phyloP scores from a whole-genome alignment of 2,888 invertebrate species.

The Monoplex corrugatus region DNA sequence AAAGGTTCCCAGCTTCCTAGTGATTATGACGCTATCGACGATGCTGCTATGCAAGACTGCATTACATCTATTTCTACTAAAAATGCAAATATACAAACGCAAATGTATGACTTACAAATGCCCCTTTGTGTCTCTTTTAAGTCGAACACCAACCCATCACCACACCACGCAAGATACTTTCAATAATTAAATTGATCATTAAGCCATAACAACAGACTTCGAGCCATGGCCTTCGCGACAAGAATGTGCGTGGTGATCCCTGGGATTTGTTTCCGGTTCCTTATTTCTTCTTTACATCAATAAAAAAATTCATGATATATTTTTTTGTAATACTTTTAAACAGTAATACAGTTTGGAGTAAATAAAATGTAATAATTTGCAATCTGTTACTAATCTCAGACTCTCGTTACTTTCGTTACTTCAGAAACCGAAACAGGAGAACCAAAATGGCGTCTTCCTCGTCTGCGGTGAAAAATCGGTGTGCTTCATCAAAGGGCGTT shows the following conservation, averaged over 20 bases:
- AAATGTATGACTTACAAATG: conserved; percentile 25
- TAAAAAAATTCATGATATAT: background rate
- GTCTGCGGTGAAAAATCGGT: background rate
- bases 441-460: conserved; percentile 63
- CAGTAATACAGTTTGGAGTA: background rate
- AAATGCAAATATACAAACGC: background rate
- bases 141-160: conserved; percentile 24
- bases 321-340: too few species aligned
- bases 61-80: background rate
- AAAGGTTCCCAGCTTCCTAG: conserved; percentile 8
- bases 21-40: conserved; percentile 42
- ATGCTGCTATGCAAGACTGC: background rate
- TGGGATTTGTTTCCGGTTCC: conserved; percentile 28
- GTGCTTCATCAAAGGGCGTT: conserved; percentile 57
- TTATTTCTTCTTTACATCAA: background rate
- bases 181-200: conserved; percentile 25
- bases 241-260: conserved; percentile 54
- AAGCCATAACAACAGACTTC: conserved; percentile 54
- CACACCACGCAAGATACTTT: background rate
- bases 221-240: conserved; percentile 61
- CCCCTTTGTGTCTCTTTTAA: background rate
- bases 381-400: background rate
- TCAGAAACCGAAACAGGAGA: conserved; percentile 48
- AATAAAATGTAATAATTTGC: background rate
- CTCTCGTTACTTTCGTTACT: background rate